phyloP scores from a whole-genome alignment of 2,797 vertebrate species.

The Enoplosus armatus region DNA sequence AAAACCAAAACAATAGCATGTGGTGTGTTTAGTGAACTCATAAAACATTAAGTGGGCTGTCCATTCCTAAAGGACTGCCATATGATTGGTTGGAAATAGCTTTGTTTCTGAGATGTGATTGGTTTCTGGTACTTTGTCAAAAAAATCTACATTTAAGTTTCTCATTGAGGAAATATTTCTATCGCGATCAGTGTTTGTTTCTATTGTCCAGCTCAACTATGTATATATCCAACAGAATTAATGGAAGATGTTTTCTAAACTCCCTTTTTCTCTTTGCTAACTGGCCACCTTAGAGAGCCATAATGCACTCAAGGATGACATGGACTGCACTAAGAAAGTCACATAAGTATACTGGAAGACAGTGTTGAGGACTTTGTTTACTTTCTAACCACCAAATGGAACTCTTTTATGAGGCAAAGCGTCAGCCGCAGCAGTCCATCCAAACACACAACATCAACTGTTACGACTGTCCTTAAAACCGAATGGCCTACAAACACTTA shows the following conservation, averaged over 20 bases:
- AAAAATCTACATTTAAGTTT: background rate
- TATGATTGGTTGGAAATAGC: background rate
- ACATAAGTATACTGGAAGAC: background rate
- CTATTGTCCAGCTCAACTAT: background rate
- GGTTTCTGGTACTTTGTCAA: background rate
- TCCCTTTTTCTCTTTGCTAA: background rate
- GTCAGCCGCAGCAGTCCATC: slow-evolving; percentile 29
- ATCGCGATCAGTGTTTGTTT: background rate
- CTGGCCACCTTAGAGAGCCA: background rate
- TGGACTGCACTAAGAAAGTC: background rate
- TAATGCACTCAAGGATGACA: background rate
- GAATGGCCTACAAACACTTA: slow-evolving; percentile 46
- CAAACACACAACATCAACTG: slow-evolving; percentile 43
- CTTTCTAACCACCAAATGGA: slow-evolving; percentile 18
- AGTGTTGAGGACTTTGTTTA: slow-evolving; percentile 23
- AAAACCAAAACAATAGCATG: background rate
- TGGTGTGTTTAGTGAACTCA: background rate
- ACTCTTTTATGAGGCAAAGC: slow-evolving; percentile 39
- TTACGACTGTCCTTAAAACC: slow-evolving; percentile 46
- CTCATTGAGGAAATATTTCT: background rate
- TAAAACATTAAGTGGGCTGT: background rate
- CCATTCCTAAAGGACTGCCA: background rate
- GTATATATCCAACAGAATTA: background rate
- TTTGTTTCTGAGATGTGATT: background rate
- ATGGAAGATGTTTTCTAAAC: background rate